These are phyloP conservation scores for Hirtodrosophila alboralis DNA, from an alignment of 2,888 invertebrate genomes.

Conservation along the genomic window DNA sequence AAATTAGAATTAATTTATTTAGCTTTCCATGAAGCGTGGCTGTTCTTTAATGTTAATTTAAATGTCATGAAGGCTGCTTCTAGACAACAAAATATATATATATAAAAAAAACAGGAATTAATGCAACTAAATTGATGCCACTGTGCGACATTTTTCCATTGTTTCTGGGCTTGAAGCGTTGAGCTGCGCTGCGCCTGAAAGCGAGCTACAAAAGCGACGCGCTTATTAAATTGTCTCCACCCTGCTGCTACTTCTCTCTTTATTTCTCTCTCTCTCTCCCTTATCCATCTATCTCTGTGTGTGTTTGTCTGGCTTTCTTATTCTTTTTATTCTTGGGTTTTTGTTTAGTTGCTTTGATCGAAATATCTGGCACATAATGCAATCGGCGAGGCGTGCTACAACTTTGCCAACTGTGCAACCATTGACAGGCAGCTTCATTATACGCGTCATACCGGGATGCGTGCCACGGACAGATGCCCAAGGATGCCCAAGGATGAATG, in stretches of 20 bases:
- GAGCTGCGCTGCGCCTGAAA: conserved; percentile 18
- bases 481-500: conserved; percentile 37
- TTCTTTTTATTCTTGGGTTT: conserved; percentile 35
- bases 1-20: no score
- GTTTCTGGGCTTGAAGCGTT: conserved; percentile 36
- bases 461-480: conserved; percentile 34
- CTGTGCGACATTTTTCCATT: conserved; percentile 32
- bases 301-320: conserved; percentile 24
- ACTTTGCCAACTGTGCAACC: conserved; percentile 13
- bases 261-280: conserved; percentile 1
- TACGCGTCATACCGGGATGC: conserved; percentile 19
- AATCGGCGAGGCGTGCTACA: conserved; percentile 45
- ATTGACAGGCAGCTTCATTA: conserved; percentile 49
- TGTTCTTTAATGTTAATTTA: no score
- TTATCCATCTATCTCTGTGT: neutral
- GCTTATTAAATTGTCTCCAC: conserved; percentile 66
- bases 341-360: conserved; percentile 60
- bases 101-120: no score
- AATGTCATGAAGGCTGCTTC: no score
- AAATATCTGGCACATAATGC: conserved; percentile 63
- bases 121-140: no score
- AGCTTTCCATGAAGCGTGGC: no score
- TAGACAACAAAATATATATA: no score
- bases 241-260: neutral
- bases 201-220: conserved; percentile 54